Evolutionary conservation across 2,888 invertebrate species (phyloP), one percentile per base, ranked within the genome.

Genomic region (Argyresthia goedartella): DNA sequence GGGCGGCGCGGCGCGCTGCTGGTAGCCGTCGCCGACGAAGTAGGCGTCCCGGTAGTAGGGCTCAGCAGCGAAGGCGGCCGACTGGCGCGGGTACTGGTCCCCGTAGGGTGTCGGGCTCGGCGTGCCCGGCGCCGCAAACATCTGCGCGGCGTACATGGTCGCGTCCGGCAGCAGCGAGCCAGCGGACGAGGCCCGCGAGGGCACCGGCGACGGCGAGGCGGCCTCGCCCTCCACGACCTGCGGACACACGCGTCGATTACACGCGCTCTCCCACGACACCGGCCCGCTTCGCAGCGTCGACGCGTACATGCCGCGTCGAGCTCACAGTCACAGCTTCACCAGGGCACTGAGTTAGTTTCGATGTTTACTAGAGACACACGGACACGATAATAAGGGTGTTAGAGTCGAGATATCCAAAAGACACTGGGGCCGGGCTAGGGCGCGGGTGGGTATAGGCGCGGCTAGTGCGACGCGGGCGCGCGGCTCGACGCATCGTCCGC

Each of bases 1-100:
- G 49, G 88, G 78, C 56, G 88, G 87, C 56, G 88, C 88, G 55
- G 86, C 86, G 64, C 89, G 88, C 69, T 90, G 89, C 61, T 89
- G 89, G 64, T 89, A 89, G 54, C 88, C 87, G 52, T 89, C 89
- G 56, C 90, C 89, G 56, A 89, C 89, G 76, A 93, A 93, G 75
- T 93, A 93, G 25, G 25, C 2, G 79, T 94, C 94, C 76, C 94
- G 91, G 80, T 93, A 93, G 88, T 95, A 93, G 57, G 92, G 92
- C 68, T 93, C 93, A 61, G 90, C 85, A 59, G 92, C 86, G 72
- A 92, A 92, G 57, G 90, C 86, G 49, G 91, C 81, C 53, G 89
- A 85, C 70, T 81, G 82, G 55, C 84, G 77, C 54, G 85, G 67
- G 65, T 86, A 82, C 73, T 81, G 86, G 58, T 78, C 87, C 66